Evolutionary conservation across 2,113 vertebrate genomes (phyloP).

Genomic region (Prunella fulvescens): DNA sequence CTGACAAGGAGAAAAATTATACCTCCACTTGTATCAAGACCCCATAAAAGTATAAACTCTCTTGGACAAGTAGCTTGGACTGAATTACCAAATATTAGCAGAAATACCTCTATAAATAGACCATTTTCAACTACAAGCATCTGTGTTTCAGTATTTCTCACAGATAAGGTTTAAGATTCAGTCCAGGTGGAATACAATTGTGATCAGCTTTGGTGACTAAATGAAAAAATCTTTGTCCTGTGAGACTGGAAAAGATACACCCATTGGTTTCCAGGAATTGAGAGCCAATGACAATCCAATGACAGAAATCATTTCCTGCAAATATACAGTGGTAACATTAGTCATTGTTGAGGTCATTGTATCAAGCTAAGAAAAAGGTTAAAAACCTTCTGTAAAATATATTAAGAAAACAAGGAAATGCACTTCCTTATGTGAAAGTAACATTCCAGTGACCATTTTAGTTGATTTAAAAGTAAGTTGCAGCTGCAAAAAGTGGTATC

Average conservation of each 20-base stretch:
- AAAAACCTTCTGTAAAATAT: not conserved
- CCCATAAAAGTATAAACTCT: fast-evolving
- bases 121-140: not conserved
- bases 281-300: not conserved
- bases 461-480: not conserved
- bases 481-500: not conserved
- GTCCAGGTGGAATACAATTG: not conserved
- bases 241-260: not conserved
- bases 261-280: not conserved
- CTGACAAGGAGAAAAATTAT: not conserved
- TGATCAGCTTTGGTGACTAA: not conserved
- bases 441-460: not conserved
- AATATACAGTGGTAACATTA: not conserved
- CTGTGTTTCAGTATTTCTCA: not conserved
- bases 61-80: not conserved
- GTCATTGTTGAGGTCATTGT: not conserved
- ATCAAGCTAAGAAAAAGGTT: not conserved
- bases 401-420: not conserved
- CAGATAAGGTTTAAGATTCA: not conserved
- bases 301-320: not conserved
- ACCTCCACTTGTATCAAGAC: not conserved
- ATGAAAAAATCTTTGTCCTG: not conserved
- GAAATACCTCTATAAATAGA: not conserved
- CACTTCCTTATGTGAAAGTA: not conserved
- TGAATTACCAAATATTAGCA: not conserved